Percentiles rank a stretch among this genome's conserved stretches.
Conservation (phyloP, 2,113 vertebrate genomes). For the Colinus virginianus region DNA sequence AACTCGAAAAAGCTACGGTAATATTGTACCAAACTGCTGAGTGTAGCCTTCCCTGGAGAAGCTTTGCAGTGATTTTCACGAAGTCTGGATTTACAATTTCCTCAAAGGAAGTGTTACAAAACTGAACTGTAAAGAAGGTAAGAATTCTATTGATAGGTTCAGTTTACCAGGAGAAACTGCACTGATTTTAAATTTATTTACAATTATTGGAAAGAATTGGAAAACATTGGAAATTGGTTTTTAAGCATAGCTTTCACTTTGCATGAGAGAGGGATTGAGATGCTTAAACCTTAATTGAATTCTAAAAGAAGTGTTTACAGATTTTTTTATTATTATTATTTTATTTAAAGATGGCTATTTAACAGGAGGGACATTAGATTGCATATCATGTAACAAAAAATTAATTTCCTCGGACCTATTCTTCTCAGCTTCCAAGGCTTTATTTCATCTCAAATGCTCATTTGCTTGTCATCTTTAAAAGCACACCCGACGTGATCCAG, state of each 20-base stretch:
- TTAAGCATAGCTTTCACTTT: neutral
- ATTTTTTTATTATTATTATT: neutral
- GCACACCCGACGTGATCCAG: neutral
- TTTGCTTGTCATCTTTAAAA: neutral
- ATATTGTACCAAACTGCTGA: neutral
- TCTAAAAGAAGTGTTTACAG: neutral
- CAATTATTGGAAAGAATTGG: neutral
- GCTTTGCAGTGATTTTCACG: neutral
- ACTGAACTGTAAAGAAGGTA: neutral
- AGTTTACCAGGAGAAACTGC: neutral
- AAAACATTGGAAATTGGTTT: neutral
- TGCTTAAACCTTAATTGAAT: neutral
- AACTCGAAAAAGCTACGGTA: neutral
- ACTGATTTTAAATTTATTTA: neutral
- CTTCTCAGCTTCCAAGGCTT: neutral
- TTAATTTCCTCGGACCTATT: neutral
- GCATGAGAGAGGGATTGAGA: neutral
- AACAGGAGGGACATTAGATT: neutral
- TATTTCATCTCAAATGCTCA: neutral
- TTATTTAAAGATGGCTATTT: neutral
- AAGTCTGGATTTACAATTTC: neutral
- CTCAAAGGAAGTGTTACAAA: neutral
- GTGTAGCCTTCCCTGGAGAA: neutral
- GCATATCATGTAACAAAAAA: neutral
- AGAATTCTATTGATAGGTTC: neutral